Base-by-base conservation (phyloP, 2,797 vertebrate genomes). In the Chaunax sp. region DNA sequence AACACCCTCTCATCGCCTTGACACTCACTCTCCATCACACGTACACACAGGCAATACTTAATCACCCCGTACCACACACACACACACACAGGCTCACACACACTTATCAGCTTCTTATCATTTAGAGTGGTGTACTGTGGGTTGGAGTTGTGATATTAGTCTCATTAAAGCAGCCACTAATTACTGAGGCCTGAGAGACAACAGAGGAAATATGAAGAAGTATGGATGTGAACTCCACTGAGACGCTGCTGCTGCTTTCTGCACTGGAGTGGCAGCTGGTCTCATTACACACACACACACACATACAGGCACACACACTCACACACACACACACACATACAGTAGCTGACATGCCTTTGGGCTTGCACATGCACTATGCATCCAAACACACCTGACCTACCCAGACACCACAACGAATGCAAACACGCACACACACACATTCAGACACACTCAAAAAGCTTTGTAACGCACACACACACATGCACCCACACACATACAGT, bases 141-240 rank as follows among this genome's bases (percentile, higher is more conserved):
- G 45, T 55, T 69, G 64, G 61, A 83, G 65, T 80, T 82, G 77
- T 77, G 78, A 86, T 85, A 85, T 88, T 87, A 74, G 70, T 81
- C 85, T 87, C 75, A 88, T 87, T 85, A 84, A 82, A 86, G 72
- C 60, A 77, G 72, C 46, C 67, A n/a, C 71, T 90, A 85, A 90
- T 88, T 84, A 83, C 77, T 35, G 41, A 65, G 65, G 57, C 76
- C 67, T 58, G 43, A 72, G 78, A 88, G 75, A 84, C 74, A 86
- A 67, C 70, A 80, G 53, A 80, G 69, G 80, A 80, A 80, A 81
- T 65, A 80, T 80, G 72, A 64, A 72, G 68, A 78, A 79, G 62
- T 76, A 20, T 75, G 59, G 49, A 72, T 58, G 38, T 64, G 46
- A 75, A 75, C 60, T 68, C 79, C 51, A 3, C 18, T 1, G 78